These are phyloP conservation scores for Setipinna tenuifilis DNA, from an alignment of 2,797 vertebrate species.

Conservation along the genomic window DNA sequence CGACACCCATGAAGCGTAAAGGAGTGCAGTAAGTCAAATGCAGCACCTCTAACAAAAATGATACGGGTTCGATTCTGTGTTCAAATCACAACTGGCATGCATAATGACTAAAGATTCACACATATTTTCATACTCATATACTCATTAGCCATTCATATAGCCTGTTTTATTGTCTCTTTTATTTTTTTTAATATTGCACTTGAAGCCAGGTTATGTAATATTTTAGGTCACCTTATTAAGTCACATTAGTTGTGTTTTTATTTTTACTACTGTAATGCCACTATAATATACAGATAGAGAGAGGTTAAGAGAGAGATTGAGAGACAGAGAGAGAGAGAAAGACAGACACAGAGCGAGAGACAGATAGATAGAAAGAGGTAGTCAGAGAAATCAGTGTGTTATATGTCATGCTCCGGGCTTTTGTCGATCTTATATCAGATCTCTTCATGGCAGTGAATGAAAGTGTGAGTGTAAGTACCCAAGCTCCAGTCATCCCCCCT, in stretches of 20 bases:
- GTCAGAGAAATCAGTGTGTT: conserved; percentile 27
- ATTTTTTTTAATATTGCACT: too few relatives aligned
- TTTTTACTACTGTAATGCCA: background rate
- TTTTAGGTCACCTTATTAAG: too few relatives aligned
- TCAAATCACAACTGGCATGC: too few relatives aligned
- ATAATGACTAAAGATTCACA: too few relatives aligned
- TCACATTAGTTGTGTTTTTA: too few relatives aligned
- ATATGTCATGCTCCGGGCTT: conserved; percentile 40
- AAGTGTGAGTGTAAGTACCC: conserved; percentile 61
- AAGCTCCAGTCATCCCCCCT: conserved; percentile 66
- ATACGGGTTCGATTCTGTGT: too few relatives aligned
- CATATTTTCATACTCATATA: background rate
- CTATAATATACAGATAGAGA: background rate
- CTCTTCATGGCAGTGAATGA: conserved; percentile 59
- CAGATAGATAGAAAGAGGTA: conserved; percentile 8
- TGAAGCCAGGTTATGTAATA: too few relatives aligned
- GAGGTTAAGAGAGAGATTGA: background rate
- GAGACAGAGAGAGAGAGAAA: background rate
- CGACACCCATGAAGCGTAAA: too few relatives aligned
- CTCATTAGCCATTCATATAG: too few relatives aligned
- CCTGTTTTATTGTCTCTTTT: too few relatives aligned
- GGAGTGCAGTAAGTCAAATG: too few relatives aligned
- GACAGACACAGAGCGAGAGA: background rate
- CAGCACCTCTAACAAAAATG: too few relatives aligned
- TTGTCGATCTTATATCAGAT: conserved; percentile 63